Base-by-base conservation (phyloP, 2,797 vertebrate species). In the Odontamblyopus lacepedii region DNA sequence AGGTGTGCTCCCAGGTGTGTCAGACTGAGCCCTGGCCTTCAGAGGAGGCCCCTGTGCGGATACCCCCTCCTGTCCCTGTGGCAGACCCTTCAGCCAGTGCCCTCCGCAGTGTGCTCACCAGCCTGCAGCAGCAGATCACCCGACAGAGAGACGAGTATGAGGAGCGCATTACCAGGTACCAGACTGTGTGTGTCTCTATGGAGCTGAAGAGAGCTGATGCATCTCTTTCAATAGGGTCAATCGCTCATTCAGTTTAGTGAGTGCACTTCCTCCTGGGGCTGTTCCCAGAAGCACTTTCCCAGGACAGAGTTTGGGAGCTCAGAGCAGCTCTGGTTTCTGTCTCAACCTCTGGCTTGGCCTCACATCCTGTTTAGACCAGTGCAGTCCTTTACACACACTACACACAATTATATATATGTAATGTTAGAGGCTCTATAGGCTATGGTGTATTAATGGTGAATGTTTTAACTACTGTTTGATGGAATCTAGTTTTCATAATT, bases 81-180 rank as follows among this genome's bases (percentile, higher is more conserved):
- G 89, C 86, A 0, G 91, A 92, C 80, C 90, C 92, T 61, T 88
- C 82, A 0, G 88, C 91, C 57, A 87, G 90, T 1, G 88, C 91
- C 53, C 86, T 91, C 0, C 90, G 91, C 57, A 91, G 91, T 82
- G 75, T 94, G 67, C 89, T 94, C 70, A 90, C 89, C 12, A 79
- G 83, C 78, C 86, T 94, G 56, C 90, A 92, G 67, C 92, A 93
- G 83, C 91, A 94, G 78, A 92, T 94, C 44, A 64, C 78, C 53
- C 81, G 84, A 29, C 92, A 94, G 83, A 84, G 89, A 74, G 88
- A 91, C 35, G 90, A 90, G 71, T 93, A 93, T 1, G 92, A 92
- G 71, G 77, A 76, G 7, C 85, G 85, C 26, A 91, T 94, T 70
- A 78, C 80, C 80, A 91, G 92, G 93, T 94, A 84, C 51, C 7